phyloP scores from a whole-genome alignment of 2,888 invertebrate genomes.

The Drosophila neoperkinsi region DNA sequence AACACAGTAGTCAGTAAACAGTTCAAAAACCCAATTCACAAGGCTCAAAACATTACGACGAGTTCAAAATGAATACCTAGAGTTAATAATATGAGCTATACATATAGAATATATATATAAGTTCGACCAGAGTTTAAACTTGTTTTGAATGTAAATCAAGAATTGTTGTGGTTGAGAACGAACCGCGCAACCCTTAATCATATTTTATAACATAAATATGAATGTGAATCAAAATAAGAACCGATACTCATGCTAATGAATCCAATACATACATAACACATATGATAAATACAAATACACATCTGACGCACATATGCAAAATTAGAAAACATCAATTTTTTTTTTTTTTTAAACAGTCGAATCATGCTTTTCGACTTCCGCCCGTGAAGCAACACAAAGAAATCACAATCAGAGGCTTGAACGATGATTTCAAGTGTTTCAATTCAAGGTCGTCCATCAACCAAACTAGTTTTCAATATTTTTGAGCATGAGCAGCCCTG shows the following conservation, averaged over 20 bases:
- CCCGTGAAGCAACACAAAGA: slow-evolving; percentile 30
- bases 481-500: slow-evolving; percentile 33
- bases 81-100: slow-evolving; percentile 14
- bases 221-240: slow-evolving; percentile 32
- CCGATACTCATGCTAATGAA: background rate
- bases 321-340: slow-evolving; percentile 1
- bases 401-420: slow-evolving; percentile 11
- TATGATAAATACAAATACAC: background rate
- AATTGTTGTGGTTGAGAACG: background rate
- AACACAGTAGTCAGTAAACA: slow-evolving; percentile 52
- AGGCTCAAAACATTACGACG: slow-evolving; percentile 44
- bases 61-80: slow-evolving; percentile 26
- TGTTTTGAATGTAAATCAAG: slow-evolving; percentile 25
- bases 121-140: slow-evolving; percentile 21
- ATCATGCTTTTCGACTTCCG: slow-evolving; percentile 50
- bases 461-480: slow-evolving; percentile 45
- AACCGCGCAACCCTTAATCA: slow-evolving; percentile 32
- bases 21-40: slow-evolving; percentile 54
- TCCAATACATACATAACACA: background rate
- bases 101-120: background rate
- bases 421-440: slow-evolving; percentile 17
- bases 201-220: slow-evolving; percentile 8
- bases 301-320: slow-evolving; percentile 41
- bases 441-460: slow-evolving; percentile 65
- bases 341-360: slow-evolving; percentile 19